Evolutionary conservation across 2,113 vertebrate species (phyloP).

Genomic region (Malaclemys terrapin): DNA sequence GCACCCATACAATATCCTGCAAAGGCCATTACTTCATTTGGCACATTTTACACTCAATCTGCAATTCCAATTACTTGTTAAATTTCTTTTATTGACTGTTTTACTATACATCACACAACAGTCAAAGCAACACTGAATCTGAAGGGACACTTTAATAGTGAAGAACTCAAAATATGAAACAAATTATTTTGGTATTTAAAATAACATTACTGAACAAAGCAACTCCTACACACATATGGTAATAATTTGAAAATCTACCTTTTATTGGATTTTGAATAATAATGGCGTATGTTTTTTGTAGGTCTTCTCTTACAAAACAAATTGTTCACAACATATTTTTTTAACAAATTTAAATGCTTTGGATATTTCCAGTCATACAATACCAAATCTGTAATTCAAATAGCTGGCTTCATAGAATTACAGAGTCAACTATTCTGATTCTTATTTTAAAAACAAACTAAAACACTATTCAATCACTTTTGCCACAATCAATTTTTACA

Average conservation of each 20-base stretch:
- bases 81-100: slow-evolving; percentile 55
- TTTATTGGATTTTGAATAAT: slow-evolving; percentile 72
- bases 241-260: slow-evolving; percentile 71
- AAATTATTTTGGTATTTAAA: slow-evolving; percentile 74
- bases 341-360: slow-evolving; percentile 72
- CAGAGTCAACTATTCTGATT: slow-evolving; percentile 12
- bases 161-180: slow-evolving; percentile 72
- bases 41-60: slow-evolving; percentile 52
- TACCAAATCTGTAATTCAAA: slow-evolving; percentile 42
- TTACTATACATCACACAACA: slow-evolving; percentile 58
- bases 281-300: slow-evolving; percentile 67
- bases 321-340: slow-evolving; percentile 65
- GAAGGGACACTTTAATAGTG: slow-evolving; percentile 47
- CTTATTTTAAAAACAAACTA: background rate
- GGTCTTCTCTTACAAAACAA: slow-evolving; percentile 72
- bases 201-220: slow-evolving; percentile 66
- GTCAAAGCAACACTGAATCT: slow-evolving; percentile 57
- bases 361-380: slow-evolving; percentile 56
- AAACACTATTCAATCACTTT: slow-evolving; percentile 2
- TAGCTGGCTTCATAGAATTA: slow-evolving; percentile 24
- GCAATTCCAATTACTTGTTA: slow-evolving; percentile 63
- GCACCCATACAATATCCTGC: slow-evolving; percentile 39
- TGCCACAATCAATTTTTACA: background rate
- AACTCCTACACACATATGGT: slow-evolving; percentile 66
- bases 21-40: slow-evolving; percentile 68